Percentiles rank a stretch among this genome's conserved stretches.
phyloP scores from a whole-genome alignment of 2,797 vertebrate species.

The Lates japonicus region DNA sequence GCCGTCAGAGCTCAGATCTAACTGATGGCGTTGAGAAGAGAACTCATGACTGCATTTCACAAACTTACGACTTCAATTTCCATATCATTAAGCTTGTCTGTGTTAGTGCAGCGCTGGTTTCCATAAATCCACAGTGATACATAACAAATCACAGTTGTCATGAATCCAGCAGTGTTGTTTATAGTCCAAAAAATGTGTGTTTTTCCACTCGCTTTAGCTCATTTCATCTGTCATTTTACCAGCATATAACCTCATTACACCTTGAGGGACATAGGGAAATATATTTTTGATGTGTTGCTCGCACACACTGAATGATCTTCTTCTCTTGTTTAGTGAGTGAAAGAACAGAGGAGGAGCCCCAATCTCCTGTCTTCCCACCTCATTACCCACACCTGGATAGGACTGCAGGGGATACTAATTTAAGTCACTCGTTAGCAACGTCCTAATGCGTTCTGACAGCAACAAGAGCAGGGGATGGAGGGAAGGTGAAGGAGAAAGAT shows the following conservation, averaged over 20 bases:
- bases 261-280: constrained; percentile 16
- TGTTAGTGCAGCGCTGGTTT: constrained; percentile 19
- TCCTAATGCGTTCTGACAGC: constrained; percentile 81
- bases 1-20: constrained; percentile 71
- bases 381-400: constrained; percentile 82
- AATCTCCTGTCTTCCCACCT: constrained; percentile 73
- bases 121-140: constrained; percentile 52
- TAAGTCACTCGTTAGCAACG: constrained; percentile 79
- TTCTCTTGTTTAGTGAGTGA: constrained; percentile 52
- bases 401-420: constrained; percentile 79
- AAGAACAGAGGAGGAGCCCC: constrained; percentile 61
- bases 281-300: constrained; percentile 22
- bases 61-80: constrained; percentile 76
- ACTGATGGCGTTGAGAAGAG: constrained; percentile 69
- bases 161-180: constrained; percentile 25
- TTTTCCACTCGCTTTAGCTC: constrained; percentile 1
- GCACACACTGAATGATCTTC: constrained; percentile 10
- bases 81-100: constrained; percentile 74
- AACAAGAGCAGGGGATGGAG: constrained; percentile 71
- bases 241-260: constrained; percentile 10
- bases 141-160: constrained; percentile 50
- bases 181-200: background rate
- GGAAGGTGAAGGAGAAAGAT: constrained; percentile 58
- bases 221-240: constrained; percentile 13
- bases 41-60: constrained; percentile 67